Evolutionary conservation across 2,888 invertebrate species (phyloP).

Genomic region (Drosophila putrida): DNA sequence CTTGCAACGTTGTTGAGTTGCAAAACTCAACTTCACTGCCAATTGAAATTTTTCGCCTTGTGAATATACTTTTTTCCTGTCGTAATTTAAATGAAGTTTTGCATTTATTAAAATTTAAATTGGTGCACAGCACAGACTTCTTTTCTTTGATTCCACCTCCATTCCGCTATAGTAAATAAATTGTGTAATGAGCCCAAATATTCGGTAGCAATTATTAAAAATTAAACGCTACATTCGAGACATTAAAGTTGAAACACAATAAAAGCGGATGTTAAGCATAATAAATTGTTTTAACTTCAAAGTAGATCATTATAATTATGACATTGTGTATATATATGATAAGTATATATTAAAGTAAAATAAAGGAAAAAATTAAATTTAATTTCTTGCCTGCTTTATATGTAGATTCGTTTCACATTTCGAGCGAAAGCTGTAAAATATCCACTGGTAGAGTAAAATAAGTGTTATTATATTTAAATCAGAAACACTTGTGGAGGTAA

Average conservation of each 20-base stretch:
- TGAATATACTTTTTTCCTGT: neutral
- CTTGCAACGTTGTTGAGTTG: constrained; percentile 42
- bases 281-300: too few relatives aligned
- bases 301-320: too few relatives aligned
- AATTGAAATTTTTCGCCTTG: constrained; percentile 53
- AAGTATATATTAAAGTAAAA: too few relatives aligned
- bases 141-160: neutral
- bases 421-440: neutral
- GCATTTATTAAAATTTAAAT: constrained; percentile 26
- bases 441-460: neutral
- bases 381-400: neutral
- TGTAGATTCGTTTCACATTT: neutral
- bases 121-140: neutral
- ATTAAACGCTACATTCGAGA: neutral
- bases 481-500: neutral
- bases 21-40: constrained; percentile 53
- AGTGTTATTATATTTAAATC: too few relatives aligned
- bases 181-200: constrained; percentile 25
- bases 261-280: too few relatives aligned
- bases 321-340: too few relatives aligned
- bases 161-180: constrained; percentile 10
- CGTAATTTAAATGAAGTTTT: constrained; percentile 26
- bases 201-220: neutral
- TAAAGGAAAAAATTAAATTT: too few relatives aligned
- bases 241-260: too few relatives aligned